phyloP scores from a whole-genome alignment of 2,888 invertebrate species.

The Sesia apiformis region DNA sequence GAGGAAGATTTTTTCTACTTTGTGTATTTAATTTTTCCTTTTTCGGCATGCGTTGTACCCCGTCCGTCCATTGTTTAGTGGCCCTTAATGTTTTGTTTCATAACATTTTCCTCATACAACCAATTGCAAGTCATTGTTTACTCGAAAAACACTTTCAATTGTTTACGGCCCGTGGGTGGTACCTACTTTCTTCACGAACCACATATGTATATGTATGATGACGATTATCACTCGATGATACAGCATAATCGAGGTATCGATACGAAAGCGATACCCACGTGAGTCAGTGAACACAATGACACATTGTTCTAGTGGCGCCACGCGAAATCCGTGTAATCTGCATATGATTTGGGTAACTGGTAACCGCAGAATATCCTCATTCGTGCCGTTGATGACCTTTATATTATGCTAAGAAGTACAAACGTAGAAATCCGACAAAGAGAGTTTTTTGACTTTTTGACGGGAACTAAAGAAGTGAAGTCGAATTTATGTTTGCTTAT shows the following conservation, averaged over 20 bases:
- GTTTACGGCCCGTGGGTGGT: conserved; percentile 5
- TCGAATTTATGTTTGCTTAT: no score
- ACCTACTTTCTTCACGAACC: neutral
- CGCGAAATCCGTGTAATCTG: conserved; percentile 15
- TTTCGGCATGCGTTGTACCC: no score
- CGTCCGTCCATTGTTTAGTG: no score
- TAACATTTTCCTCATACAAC: neutral
- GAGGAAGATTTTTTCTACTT: no score
- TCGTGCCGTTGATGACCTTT: no score
- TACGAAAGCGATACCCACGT: conserved; percentile 38
- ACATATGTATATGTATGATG: conserved; percentile 19
- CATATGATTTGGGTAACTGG: no score
- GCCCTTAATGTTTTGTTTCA: neutral
- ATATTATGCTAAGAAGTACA: no score
- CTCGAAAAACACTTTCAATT: conserved; percentile 6
- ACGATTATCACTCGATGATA: conserved; percentile 32
- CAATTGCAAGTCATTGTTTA: neutral
- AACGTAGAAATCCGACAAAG: no score
- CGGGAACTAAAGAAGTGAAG: no score
- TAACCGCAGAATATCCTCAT: no score
- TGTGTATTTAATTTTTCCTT: no score
- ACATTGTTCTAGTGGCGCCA: conserved; percentile 20
- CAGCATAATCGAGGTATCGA: conserved; percentile 28
- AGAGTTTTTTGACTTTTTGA: no score
- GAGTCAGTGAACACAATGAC: conserved; percentile 20